Evolutionary conservation across 2,797 vertebrate species (phyloP), one percentile per base, ranked within the genome.

Genomic region (Sebastes iracundus): DNA sequence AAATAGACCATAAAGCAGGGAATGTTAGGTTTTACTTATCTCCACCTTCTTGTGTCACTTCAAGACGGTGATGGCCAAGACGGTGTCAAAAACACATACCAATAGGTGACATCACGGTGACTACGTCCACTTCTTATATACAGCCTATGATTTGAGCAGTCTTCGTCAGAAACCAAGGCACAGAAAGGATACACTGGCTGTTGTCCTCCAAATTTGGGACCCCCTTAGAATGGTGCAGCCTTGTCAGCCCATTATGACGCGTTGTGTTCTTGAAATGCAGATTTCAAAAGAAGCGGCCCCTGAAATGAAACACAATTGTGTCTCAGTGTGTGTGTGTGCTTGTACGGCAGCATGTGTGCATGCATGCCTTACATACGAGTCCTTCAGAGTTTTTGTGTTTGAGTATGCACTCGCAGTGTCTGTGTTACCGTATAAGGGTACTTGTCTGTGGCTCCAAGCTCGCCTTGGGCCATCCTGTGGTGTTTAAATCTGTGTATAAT

Each of bases 401-500:
- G 68, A 84, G 72, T 87, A 74, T 89, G 72, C 79, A 55, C 77
- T 87, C 12, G 3, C 32, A 28, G 80, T 72, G 67, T 81, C 75
- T 89, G 75, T 81, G 75, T 82, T 83, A 71, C 58, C 9, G 2
- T 84, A 77, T 82, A 86, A 88, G 84, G 46, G 66, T 78, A 78
- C 72, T 85, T 72, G 74, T 85, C 80, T 85, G 74, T 86, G 86
- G 77, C 88, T 92, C 84, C 90, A 84, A 88, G 90, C 89, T 84
- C 85, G 91, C 90, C 88, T 74, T 79, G 79, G 85, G 91, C 90
- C 81, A 86, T 89, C 91, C 89, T 89, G 85, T 81, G 81, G 90
- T 81, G 89, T 88, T 90, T 84, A 91, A 93, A 89, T 90, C 78
- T 88, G 87, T 90, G 87, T 88, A 91, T 93, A 87, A 91, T 93